Conservation (phyloP, 1,140 invertebrate species). For the Eueides isabella region DNA sequence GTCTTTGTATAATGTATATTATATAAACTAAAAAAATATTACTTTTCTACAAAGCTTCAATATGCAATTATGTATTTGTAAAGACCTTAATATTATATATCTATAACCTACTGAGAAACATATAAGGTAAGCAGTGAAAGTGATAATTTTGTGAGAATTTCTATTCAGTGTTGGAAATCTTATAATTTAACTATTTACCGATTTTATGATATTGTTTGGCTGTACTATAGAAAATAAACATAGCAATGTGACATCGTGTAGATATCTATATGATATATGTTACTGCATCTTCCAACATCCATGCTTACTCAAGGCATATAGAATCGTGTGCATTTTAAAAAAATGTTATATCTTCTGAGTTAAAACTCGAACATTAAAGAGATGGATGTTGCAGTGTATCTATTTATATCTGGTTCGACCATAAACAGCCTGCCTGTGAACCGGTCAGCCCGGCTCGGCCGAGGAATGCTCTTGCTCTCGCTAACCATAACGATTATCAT, state of each 20-base stretch:
- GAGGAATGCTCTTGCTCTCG: slow-evolving; percentile 73
- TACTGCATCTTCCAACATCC: background rate
- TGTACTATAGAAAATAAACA: slow-evolving; percentile 52
- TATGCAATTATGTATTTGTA: background rate
- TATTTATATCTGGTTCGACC: slow-evolving; percentile 78
- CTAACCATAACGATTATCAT: slow-evolving; percentile 56
- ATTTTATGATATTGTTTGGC: slow-evolving; percentile 55
- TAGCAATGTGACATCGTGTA: slow-evolving; percentile 49
- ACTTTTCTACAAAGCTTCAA: background rate
- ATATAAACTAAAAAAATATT: background rate
- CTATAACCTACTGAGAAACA: background rate
- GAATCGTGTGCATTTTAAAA: slow-evolving; percentile 31
- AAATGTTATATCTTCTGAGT: slow-evolving; percentile 39
- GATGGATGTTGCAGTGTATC: slow-evolving; percentile 73
- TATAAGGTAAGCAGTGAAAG: background rate
- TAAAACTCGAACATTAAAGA: slow-evolving; percentile 68
- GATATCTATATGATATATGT: slow-evolving; percentile 53
- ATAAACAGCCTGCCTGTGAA: slow-evolving; percentile 72
- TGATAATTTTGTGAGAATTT: background rate
- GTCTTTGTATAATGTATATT: background rate
- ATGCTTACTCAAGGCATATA: slow-evolving; percentile 15
- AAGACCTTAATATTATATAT: background rate
- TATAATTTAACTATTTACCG: slow-evolving; percentile 44
- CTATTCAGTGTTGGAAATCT: slow-evolving; percentile 17
- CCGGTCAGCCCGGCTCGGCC: slow-evolving; percentile 69